A percentile compares a stretch with the other conserved stretches of the same genome.
Conservation (phyloP, 2,888 invertebrate genomes). For the Trissolcus brochymenae region DNA sequence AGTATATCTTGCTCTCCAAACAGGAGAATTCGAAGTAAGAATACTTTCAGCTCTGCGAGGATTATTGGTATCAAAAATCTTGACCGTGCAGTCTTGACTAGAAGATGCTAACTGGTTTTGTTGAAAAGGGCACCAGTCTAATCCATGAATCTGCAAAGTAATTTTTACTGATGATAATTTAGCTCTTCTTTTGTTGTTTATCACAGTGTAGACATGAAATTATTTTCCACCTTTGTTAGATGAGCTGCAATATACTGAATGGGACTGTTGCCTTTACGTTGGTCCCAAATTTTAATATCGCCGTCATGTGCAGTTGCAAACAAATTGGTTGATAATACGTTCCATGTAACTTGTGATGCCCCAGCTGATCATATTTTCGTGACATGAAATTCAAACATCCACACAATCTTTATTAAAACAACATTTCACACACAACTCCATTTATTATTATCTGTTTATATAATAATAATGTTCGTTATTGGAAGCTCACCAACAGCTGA, state of each 20-base stretch:
- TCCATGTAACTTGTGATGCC: constrained; percentile 96
- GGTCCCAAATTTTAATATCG: constrained; percentile 97
- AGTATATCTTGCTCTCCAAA: constrained; percentile 95
- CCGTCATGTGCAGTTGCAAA: constrained; percentile 97
- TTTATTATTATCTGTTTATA: too few species aligned
- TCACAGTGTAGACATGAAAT: neutral
- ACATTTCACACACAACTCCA: neutral
- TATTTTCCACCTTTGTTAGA: constrained; percentile 80
- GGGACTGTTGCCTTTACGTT: constrained; percentile 90
- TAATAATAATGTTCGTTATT: too few species aligned
- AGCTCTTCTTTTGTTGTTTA: neutral
- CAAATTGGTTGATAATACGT: constrained; percentile 87
- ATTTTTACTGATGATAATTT: neutral
- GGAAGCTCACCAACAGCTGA: constrained; percentile 87
- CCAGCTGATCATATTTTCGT: constrained; percentile 80
- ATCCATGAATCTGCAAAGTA: constrained; percentile 84
- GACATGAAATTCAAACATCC: neutral
- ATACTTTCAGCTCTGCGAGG: constrained; percentile 90
- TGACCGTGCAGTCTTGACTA: constrained; percentile 96
- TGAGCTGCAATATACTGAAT: constrained; percentile 96
- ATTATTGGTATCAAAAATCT: constrained; percentile 94
- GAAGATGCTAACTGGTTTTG: constrained; percentile 93
- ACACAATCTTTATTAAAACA: neutral
- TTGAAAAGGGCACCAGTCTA: constrained; percentile 94
- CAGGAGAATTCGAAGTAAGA: constrained; percentile 89